Evolutionary conservation across 2,888 invertebrate species (phyloP).

Genomic region (Asteroscopus sphinx): DNA sequence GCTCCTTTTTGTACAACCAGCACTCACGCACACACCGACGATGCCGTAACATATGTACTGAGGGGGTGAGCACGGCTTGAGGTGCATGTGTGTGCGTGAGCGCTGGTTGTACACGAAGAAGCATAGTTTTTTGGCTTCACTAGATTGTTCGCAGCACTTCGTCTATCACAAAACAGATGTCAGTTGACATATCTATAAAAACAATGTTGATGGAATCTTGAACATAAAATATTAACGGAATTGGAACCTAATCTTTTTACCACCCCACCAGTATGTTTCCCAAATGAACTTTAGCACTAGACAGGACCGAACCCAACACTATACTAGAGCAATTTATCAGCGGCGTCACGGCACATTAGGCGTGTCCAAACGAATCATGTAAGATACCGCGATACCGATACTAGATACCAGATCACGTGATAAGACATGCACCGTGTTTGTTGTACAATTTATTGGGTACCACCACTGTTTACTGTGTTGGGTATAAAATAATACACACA

Average conservation of each 20-base stretch:
- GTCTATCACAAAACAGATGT: not conserved
- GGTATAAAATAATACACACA: constrained; percentile 12
- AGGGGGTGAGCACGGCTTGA: no score
- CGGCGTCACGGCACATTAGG: constrained; percentile 71
- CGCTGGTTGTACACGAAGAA: no score
- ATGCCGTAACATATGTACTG: no score
- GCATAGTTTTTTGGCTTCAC: no score
- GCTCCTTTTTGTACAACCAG: no score
- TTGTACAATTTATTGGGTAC: constrained; percentile 53
- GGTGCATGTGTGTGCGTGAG: no score
- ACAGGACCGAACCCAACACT: constrained; percentile 46
- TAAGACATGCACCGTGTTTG: constrained; percentile 55
- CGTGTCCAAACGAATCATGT: constrained; percentile 69
- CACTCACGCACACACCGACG: no score
- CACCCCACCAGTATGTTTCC: not conserved
- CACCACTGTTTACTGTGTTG: constrained; percentile 23
- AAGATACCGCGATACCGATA: constrained; percentile 63
- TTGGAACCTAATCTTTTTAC: no score
- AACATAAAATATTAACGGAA: no score
- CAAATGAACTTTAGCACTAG: constrained; percentile 22
- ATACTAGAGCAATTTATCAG: constrained; percentile 67
- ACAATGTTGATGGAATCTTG: no score
- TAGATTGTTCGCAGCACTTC: no score
- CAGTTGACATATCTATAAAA: no score
- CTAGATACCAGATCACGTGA: constrained; percentile 60